Conservation (phyloP, 2,113 vertebrate species). For the Dicentrarchus labrax region DNA sequence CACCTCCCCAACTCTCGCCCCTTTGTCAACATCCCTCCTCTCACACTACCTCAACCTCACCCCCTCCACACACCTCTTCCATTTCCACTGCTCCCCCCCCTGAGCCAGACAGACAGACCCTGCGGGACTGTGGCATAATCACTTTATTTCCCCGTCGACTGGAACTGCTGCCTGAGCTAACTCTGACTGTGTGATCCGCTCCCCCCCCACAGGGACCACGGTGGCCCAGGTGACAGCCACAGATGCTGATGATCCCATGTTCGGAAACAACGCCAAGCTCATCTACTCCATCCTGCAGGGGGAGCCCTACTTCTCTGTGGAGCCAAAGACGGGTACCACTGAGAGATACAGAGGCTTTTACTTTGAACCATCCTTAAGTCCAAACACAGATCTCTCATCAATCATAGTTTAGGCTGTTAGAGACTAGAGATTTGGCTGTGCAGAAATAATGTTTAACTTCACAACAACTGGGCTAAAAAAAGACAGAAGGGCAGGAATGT, state of each 20-base stretch:
- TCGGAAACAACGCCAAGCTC: slow-evolving; percentile 91
- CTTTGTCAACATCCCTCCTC: slow-evolving; percentile 52
- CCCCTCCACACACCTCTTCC: slow-evolving; percentile 13
- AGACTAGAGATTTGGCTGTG: neutral
- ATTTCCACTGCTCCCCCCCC: slow-evolving; percentile 44
- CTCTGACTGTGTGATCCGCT: slow-evolving; percentile 56
- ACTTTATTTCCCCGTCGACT: slow-evolving; percentile 78
- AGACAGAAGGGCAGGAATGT: neutral
- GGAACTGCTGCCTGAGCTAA: slow-evolving; percentile 64
- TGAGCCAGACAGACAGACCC: slow-evolving; percentile 72
- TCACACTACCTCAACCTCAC: slow-evolving; percentile 36
- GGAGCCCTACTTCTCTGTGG: slow-evolving; percentile 97
- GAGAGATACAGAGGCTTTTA: neutral
- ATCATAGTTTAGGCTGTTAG: neutral
- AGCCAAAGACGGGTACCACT: slow-evolving; percentile 92
- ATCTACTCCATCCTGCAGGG: slow-evolving; percentile 93
- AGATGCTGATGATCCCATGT: slow-evolving; percentile 91
- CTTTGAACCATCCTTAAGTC: neutral
- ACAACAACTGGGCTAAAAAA: neutral
- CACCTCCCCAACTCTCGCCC: neutral
- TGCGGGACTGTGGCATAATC: slow-evolving; percentile 75
- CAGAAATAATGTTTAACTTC: slow-evolving; percentile 18
- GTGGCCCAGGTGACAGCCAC: slow-evolving; percentile 94
- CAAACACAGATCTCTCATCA: neutral
- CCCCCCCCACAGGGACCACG: slow-evolving; percentile 87